These are phyloP conservation scores for Hemiscyllium ocellatum DNA, from an alignment of 2,113 vertebrate genomes.

Conservation along the genomic window DNA sequence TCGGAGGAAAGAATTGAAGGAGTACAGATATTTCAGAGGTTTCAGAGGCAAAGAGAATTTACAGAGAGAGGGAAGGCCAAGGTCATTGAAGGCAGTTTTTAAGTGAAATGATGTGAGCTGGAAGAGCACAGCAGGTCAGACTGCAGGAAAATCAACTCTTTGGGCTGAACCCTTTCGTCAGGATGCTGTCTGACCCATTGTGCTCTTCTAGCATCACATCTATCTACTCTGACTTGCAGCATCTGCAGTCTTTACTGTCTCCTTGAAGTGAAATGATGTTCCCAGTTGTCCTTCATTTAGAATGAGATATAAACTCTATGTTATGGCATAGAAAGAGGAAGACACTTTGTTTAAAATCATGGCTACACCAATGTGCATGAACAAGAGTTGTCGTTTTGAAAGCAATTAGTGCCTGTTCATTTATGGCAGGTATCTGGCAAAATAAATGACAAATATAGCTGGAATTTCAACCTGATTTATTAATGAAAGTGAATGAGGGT, in stretches of 20 bases:
- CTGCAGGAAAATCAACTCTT: too few species aligned
- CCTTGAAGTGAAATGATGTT: not conserved
- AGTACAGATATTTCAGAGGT: not conserved
- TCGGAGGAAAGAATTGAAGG: too few species aligned
- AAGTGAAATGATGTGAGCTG: not conserved
- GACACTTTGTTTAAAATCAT: not conserved
- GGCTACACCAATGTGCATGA: not conserved
- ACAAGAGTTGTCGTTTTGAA: not conserved
- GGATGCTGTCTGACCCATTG: too few species aligned
- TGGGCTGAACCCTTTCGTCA: too few species aligned
- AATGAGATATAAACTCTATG: not conserved
- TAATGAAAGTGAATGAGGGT: not conserved
- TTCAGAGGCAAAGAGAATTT: not conserved
- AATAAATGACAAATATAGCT: not conserved
- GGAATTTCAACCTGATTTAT: not conserved
- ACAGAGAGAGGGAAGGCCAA: not conserved
- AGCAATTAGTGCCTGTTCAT: not conserved
- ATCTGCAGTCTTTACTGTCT: too few species aligned
- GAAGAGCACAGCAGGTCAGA: too few species aligned
- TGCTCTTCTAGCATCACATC: too few species aligned
- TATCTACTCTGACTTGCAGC: too few species aligned
- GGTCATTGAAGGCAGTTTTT: not conserved
- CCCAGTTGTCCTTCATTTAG: not conserved
- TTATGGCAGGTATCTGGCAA: not conserved
- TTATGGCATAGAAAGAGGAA: not conserved